Evolutionary conservation across 2,797 vertebrate species (phyloP), one percentile per base, ranked within the genome.

Genomic region (Falco concolor): DNA sequence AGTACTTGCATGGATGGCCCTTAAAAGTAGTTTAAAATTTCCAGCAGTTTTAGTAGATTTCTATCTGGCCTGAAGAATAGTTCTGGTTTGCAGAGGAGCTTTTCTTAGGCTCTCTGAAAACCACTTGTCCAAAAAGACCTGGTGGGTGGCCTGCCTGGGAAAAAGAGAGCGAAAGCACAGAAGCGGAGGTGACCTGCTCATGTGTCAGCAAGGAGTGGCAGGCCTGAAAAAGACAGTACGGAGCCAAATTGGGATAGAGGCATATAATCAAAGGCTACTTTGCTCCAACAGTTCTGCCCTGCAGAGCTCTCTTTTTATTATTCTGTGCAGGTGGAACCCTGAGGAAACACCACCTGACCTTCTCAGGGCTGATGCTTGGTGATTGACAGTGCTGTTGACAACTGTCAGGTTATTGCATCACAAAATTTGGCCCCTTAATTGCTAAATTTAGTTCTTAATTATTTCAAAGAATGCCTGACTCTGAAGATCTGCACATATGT

Each of bases 131-230:
- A 90, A 84, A 89, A 64, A 38, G 60, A 52, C 25, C 49, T 73
- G 83, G 79, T 0, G 0, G 42, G 19, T 74, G 42, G 52, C 86
- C 47, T 67, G 60, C 64, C 75, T 94, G 78, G 90, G 92, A 95
- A 93, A 94, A 84, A 70, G 44, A 73, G 27, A 91, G 73, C 38
- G 61, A 45, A 87, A 94, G 72, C 75, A 80, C 3, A 38, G 86
- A 95, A 96, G 60, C 4, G 78, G 95, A 96, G 86, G 92, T 97
- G 96, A 96, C 84, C 68, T 90, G 87, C 27, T 83, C 77, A 89
- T 97, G 96, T 96, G 96, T 97, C 96, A 97, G 86, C 92, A 96
- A 97, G 95, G 95, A 96, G 95, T 94, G 95, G 95, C 92, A 83
- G 78, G 78, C 72, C 90, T 92, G 81, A 64, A 85, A 89, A 90